These are phyloP conservation scores for Pseudanteris insignis DNA, from an alignment of 2,888 invertebrate genomes.

Conservation along the genomic window DNA sequence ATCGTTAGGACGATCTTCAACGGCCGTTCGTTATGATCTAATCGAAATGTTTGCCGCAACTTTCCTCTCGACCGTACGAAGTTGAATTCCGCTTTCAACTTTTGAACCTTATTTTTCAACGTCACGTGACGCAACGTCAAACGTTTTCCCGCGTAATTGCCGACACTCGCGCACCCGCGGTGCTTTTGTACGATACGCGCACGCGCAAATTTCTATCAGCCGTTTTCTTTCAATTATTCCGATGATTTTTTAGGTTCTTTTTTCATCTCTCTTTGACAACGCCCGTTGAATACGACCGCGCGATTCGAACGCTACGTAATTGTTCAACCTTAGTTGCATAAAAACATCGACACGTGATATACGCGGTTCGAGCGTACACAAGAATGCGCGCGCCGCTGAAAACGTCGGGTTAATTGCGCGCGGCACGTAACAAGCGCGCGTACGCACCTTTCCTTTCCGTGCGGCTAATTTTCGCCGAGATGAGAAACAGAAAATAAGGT, in stretches of 20 bases:
- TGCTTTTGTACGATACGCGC: slow-evolving; percentile 26
- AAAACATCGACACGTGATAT: slow-evolving; percentile 43
- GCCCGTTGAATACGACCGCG: slow-evolving; percentile 24
- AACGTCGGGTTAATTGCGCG: slow-evolving; percentile 40
- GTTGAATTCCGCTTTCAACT: neutral
- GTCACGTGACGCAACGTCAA: slow-evolving; percentile 22
- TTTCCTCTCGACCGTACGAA: too few species aligned
- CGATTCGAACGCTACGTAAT: slow-evolving; percentile 43
- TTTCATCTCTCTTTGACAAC: too few species aligned
- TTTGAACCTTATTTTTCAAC: slow-evolving; percentile 12
- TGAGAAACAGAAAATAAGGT: slow-evolving; percentile 32
- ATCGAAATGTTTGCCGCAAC: too few species aligned
- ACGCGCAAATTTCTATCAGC: slow-evolving; percentile 15
- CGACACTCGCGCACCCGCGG: slow-evolving; percentile 37
- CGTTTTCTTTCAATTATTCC: slow-evolving; percentile 35
- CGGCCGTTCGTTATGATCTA: too few species aligned
- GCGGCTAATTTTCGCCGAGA: slow-evolving; percentile 41
- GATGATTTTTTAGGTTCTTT: slow-evolving; percentile 20
- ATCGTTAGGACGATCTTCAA: too few species aligned
- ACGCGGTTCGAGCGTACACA: slow-evolving; percentile 31
- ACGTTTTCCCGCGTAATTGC: slow-evolving; percentile 34
- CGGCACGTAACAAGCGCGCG: slow-evolving; percentile 37
- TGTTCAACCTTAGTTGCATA: slow-evolving; percentile 37
- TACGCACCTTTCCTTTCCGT: slow-evolving; percentile 44
- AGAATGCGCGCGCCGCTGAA: slow-evolving; percentile 36